Percentiles rank a stretch among this genome's conserved stretches.
Conservation (phyloP, 2,888 invertebrate species). For the Sinodicranocentrus sp. region DNA sequence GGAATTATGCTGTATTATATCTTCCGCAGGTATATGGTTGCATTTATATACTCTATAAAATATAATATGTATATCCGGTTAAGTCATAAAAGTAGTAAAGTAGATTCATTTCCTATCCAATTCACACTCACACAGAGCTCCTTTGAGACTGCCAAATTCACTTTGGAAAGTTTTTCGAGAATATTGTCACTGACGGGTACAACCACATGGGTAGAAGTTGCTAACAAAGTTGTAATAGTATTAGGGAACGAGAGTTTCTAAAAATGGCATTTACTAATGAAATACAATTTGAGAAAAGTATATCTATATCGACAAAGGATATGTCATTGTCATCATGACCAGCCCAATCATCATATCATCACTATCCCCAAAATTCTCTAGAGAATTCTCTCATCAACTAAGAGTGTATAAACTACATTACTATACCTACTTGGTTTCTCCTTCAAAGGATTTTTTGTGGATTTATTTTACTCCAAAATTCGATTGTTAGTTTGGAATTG, state of each 20-base stretch:
- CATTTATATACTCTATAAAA: too few species aligned
- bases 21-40: too few species aligned
- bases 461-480: too few species aligned
- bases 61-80: too few species aligned
- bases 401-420: too few species aligned
- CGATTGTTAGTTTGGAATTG: too few species aligned
- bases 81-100: too few species aligned
- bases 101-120: too few species aligned
- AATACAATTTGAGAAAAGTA: background rate
- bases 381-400: background rate
- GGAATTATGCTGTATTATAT: background rate
- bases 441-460: too few species aligned
- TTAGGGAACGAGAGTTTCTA: background rate
- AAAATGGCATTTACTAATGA: background rate
- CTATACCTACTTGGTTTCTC: too few species aligned
- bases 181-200: constrained; percentile 11
- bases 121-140: too few species aligned
- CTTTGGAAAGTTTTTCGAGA: constrained; percentile 40
- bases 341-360: constrained; percentile 27
- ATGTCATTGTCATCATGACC: constrained; percentile 30
- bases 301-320: background rate
- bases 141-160: constrained; percentile 34
- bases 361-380: background rate
- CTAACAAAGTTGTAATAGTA: background rate
- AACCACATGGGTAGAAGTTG: background rate